Percentiles rank a stretch among this genome's conserved stretches.
Conservation (phyloP, 2,888 invertebrate genomes). For the Hoplodrina ambigua region DNA sequence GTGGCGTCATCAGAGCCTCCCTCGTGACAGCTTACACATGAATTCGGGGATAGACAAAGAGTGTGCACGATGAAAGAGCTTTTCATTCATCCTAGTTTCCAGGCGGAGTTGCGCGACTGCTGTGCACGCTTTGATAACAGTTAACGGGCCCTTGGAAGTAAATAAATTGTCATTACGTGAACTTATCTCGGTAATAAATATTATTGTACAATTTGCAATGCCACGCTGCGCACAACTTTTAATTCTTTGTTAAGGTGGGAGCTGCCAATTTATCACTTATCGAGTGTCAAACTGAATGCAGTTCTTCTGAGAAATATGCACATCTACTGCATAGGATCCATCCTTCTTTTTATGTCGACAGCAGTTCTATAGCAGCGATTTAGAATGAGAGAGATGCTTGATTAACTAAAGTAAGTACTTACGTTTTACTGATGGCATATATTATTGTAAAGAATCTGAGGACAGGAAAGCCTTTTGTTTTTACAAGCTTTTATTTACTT, state of each 20-base stretch:
- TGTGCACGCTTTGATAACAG: constrained; percentile 77
- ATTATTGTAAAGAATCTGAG: constrained; percentile 32
- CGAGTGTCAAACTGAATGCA: constrained; percentile 10
- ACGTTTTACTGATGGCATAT: constrained; percentile 5
- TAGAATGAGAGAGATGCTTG: constrained; percentile 28
- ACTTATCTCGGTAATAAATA: constrained; percentile 59
- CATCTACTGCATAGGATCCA: constrained; percentile 36
- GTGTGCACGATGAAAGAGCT: constrained; percentile 80
- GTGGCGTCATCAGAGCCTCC: constrained; percentile 76
- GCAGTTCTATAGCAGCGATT: constrained; percentile 31
- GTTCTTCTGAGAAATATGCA: constrained; percentile 35
- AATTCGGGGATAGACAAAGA: constrained; percentile 84
- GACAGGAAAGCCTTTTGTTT: constrained; percentile 21
- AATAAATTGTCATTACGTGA: constrained; percentile 59
- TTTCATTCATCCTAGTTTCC: constrained; percentile 74
- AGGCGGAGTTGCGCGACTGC: constrained; percentile 70
- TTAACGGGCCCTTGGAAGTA: constrained; percentile 71
- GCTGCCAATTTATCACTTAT: constrained; percentile 48
- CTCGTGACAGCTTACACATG: constrained; percentile 80
- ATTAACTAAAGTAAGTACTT: constrained; percentile 11
- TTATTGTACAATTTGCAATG: constrained; percentile 51
- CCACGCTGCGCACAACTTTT: constrained; percentile 32
- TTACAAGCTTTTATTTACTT: too few species aligned
- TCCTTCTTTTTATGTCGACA: constrained; percentile 32
- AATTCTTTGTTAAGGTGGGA: constrained; percentile 40